phyloP scores from a whole-genome alignment of 2,113 vertebrate genomes.

The Polypterus bichir region DNA sequence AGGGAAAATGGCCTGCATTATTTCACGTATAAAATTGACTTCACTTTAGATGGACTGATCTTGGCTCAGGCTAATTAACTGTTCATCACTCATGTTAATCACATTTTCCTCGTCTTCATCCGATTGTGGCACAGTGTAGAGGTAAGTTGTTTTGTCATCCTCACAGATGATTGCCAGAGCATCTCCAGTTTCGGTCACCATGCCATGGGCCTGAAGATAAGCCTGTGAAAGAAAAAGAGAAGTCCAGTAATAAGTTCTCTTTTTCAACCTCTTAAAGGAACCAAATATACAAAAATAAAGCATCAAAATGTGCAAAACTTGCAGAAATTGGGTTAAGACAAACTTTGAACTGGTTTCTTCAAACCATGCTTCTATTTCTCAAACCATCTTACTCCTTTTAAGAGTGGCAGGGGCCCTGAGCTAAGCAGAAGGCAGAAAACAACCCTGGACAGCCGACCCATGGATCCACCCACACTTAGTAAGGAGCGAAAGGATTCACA shows the following conservation, averaged over 20 bases:
- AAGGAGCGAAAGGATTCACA: too few species aligned
- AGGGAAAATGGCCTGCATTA: too few species aligned
- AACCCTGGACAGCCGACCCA: too few species aligned
- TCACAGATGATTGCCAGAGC: conserved; percentile 51
- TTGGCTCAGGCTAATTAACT: not conserved
- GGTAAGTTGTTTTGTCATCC: conserved; percentile 32
- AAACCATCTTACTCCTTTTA: not conserved
- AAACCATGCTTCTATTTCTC: not conserved
- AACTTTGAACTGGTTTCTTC: not conserved
- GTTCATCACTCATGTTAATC: not conserved
- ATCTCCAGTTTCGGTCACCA: conserved; percentile 21
- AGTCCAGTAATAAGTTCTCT: not conserved
- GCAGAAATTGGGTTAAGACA: not conserved
- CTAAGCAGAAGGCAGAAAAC: too few species aligned
- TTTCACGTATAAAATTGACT: too few species aligned
- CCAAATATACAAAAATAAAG: not conserved
- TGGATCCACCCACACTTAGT: too few species aligned
- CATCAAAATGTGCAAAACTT: not conserved
- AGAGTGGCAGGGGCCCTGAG: not conserved
- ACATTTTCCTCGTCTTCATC: conserved; percentile 2
- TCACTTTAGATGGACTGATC: too few species aligned
- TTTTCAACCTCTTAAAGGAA: not conserved
- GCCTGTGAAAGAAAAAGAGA: conserved; percentile 28
- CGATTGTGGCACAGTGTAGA: conserved; percentile 29
- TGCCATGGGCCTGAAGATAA: conserved; percentile 30